phyloP scores from a whole-genome alignment of 1,140 invertebrate genomes.

The Orius insidiosus region DNA sequence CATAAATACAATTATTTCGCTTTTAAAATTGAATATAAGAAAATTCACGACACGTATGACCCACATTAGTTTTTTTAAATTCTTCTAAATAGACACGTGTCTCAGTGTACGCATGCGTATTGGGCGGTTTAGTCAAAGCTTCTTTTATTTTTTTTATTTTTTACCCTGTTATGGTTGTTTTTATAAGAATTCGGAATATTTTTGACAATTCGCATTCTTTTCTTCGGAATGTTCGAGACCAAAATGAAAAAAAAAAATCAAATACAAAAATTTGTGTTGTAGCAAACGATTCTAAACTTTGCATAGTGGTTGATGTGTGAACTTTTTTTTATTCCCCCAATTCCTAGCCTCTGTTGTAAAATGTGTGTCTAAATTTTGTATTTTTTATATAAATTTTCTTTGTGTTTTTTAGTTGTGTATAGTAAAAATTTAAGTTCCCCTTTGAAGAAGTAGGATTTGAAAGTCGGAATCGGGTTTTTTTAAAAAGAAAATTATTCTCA shows the following conservation, averaged over 20 bases:
- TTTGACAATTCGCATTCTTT: not conserved
- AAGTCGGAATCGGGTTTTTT: not conserved
- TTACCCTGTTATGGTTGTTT: conserved; percentile 13
- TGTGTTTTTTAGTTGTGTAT: not conserved
- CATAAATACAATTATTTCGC: not conserved
- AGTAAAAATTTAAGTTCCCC: not conserved
- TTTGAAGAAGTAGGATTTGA: not conserved
- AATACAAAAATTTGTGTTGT: conserved; percentile 5
- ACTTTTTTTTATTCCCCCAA: conserved; percentile 4
- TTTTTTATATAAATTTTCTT: not conserved
- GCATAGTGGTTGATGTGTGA: conserved; percentile 14
- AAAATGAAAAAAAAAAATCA: not conserved
- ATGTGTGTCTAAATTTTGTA: conserved; percentile 5
- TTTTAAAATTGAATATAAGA: too few species aligned
- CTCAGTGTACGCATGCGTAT: conserved; percentile 13
- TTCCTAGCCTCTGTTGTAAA: conserved; percentile 9
- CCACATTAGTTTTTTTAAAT: conserved; percentile 3
- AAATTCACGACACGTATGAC: not conserved
- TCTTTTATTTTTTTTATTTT: too few species aligned
- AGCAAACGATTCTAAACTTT: conserved; percentile 5
- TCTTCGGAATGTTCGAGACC: conserved; percentile 1
- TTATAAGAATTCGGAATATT: too few species aligned
- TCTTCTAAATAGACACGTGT: not conserved
- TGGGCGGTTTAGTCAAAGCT: conserved; percentile 10
- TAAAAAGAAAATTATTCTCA: conserved; percentile 26